Evolutionary conservation across 2,888 invertebrate genomes (phyloP).

Genomic region (Drosophila flavopinicola): DNA sequence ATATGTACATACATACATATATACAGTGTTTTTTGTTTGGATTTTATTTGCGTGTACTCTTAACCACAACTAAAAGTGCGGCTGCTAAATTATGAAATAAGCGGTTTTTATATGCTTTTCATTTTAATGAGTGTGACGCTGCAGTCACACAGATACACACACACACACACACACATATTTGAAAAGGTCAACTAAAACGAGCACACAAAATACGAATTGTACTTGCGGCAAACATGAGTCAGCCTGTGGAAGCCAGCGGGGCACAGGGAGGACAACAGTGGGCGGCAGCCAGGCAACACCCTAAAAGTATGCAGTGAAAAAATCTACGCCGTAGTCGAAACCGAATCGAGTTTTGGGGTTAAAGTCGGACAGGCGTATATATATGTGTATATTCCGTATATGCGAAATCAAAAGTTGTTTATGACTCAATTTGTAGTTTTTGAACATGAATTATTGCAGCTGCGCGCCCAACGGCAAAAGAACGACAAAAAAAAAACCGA

Average conservation of each 20-base stretch:
- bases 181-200: conserved; percentile 33
- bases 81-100: conserved; percentile 74
- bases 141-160: conserved; percentile 23
- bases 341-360: conserved; percentile 1
- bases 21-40: conserved; percentile 9
- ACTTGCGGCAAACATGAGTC: conserved; percentile 52
- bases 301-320: conserved; percentile 53
- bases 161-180: not conserved
- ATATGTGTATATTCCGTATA: conserved; percentile 35
- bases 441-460: conserved; percentile 81
- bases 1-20: too few relatives aligned
- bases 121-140: conserved; percentile 64
- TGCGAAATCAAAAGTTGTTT: conserved; percentile 80
- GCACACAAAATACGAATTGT: conserved; percentile 46
- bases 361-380: conserved; percentile 19
- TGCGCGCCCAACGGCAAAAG: conserved; percentile 44
- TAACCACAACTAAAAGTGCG: conserved; percentile 74
- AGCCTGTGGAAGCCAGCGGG: not conserved
- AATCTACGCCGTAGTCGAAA: conserved; percentile 14
- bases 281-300: conserved; percentile 47
- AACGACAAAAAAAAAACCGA: conserved; percentile 17
- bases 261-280: not conserved
- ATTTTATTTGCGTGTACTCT: conserved; percentile 36
- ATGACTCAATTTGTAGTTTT: conserved; percentile 80
- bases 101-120: conserved; percentile 56